These are phyloP conservation scores for Podarcis siculus DNA, from an alignment of 2,797 vertebrate species.

Conservation along the genomic window DNA sequence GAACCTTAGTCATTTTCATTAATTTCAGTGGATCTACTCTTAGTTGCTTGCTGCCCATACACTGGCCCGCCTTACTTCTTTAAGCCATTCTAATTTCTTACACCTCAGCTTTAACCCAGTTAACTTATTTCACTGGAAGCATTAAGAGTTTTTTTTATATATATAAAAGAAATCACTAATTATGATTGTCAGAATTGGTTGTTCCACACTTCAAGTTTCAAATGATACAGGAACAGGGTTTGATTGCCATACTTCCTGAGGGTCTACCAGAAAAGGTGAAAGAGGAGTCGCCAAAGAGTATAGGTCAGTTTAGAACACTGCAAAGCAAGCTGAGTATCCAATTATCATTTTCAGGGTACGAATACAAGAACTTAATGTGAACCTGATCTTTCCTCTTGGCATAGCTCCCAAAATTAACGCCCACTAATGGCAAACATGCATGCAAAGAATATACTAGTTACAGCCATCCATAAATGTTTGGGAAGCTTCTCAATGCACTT, in stretches of 20 bases:
- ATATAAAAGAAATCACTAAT: conserved; percentile 53
- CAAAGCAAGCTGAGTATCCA: conserved; percentile 46
- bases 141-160: conserved; percentile 46
- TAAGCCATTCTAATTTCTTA: not conserved
- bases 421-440: conserved; percentile 50
- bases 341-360: conserved; percentile 52
- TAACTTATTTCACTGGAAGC: conserved; percentile 22
- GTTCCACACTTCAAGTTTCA: conserved; percentile 56
- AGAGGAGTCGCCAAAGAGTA: conserved; percentile 55
- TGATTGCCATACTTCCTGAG: conserved; percentile 65
- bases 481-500: conserved; percentile 34
- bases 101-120: conserved; percentile 57
- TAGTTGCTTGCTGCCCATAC: not conserved
- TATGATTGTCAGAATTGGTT: conserved; percentile 64
- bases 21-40: too few relatives aligned
- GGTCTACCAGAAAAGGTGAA: conserved; percentile 66
- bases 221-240: conserved; percentile 68
- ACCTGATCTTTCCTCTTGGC: conserved; percentile 60
- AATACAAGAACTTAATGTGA: conserved; percentile 43
- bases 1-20: too few relatives aligned
- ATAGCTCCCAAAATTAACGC: conserved; percentile 58
- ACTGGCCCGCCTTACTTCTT: too few relatives aligned
- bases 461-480: conserved; percentile 26
- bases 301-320: conserved; percentile 30
- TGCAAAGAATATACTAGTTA: conserved; percentile 22